phyloP scores from a whole-genome alignment of 2,888 invertebrate species.

The Punctoribates punctum region DNA sequence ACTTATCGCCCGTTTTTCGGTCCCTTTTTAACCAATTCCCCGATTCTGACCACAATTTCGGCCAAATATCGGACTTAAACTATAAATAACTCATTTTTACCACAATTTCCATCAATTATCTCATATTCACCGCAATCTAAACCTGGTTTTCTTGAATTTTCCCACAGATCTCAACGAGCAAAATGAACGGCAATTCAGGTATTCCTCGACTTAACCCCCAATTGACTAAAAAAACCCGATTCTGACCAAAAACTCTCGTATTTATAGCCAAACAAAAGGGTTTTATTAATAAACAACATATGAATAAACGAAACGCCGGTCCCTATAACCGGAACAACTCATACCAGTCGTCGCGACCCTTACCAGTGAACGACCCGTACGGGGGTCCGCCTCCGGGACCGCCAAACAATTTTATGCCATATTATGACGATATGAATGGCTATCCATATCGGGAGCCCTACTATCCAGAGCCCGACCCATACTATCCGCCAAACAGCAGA shows the following conservation, averaged over 20 bases:
- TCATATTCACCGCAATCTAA: too few relatives aligned
- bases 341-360: not conserved
- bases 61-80: too few relatives aligned
- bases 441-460: not conserved
- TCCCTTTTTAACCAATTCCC: conserved; percentile 19
- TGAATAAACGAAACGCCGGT: conserved; percentile 18
- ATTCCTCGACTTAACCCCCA: not conserved
- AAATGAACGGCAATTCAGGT: not conserved
- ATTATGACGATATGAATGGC: conserved; percentile 14
- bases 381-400: not conserved
- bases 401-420: not conserved
- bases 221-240: not conserved
- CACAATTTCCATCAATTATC: not conserved
- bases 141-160: not conserved
- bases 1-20: not conserved
- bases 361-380: not conserved
- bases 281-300: not conserved
- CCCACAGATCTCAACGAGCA: not conserved
- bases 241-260: not conserved
- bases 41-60: too few relatives aligned
- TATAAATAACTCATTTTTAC: too few relatives aligned
- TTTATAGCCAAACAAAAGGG: not conserved
- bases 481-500: not conserved
- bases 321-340: not conserved
- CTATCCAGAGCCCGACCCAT: not conserved